A percentile compares a stretch with the other conserved stretches of the same genome.
These are phyloP conservation scores for Denticeps clupeoides DNA, from an alignment of 2,797 vertebrate species.

Conservation along the genomic window DNA sequence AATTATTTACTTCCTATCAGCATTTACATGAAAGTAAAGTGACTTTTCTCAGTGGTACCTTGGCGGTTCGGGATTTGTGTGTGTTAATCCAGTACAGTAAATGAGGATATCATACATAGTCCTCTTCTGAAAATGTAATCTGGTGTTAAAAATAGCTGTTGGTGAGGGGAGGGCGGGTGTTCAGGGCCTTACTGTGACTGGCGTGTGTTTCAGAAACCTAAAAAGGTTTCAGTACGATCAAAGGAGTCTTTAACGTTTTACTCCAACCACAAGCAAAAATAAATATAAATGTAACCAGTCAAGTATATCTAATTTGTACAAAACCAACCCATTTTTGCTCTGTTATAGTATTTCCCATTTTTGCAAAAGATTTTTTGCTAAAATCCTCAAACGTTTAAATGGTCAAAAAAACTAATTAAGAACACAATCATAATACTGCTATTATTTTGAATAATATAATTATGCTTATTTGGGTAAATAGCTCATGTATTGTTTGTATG, in stretches of 20 bases:
- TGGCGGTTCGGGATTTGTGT: too few species aligned
- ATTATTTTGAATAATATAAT: too few species aligned
- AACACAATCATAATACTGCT: too few species aligned
- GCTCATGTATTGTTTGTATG: conserved; percentile 1
- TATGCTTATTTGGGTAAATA: not conserved
- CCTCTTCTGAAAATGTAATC: conserved; percentile 37
- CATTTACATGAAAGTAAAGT: too few species aligned
- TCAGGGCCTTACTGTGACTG: too few species aligned
- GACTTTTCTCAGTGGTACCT: too few species aligned
- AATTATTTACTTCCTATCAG: too few species aligned
- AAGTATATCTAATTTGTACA: not conserved
- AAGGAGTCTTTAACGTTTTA: not conserved
- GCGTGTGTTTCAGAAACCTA: conserved; percentile 45
- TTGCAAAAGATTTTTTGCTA: too few species aligned
- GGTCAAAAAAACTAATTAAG: too few species aligned
- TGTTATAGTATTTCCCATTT: too few species aligned
- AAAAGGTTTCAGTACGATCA: conserved; percentile 48
- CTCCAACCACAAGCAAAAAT: conserved; percentile 10
- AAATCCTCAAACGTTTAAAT: too few species aligned
- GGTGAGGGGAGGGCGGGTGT: conserved; percentile 46
- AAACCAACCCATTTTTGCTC: too few species aligned
- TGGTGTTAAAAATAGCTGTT: conserved; percentile 58
- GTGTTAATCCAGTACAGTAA: conserved; percentile 40
- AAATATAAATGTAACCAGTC: not conserved
- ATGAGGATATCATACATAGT: conserved; percentile 32